These are phyloP conservation scores for Lasioglossum baleicum DNA, from an alignment of 1,140 invertebrate species.

Conservation along the genomic window DNA sequence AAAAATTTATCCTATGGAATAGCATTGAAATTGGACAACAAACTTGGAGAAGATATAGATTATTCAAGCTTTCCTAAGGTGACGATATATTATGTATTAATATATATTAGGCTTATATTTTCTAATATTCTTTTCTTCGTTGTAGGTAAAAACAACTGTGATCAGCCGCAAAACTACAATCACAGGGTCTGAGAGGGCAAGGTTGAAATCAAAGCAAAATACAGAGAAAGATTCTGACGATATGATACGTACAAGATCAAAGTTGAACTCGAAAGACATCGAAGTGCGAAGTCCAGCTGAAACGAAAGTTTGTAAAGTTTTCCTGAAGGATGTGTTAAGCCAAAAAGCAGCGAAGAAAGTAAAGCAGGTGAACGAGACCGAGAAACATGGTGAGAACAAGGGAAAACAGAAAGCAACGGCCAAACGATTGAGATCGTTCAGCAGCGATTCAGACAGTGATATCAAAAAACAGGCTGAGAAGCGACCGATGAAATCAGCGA, in stretches of 20 bases:
- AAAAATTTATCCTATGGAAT: slow-evolving; percentile 64
- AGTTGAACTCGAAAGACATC: too few species aligned
- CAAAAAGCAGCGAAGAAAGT: slow-evolving; percentile 19
- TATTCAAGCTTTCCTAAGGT: slow-evolving; percentile 69
- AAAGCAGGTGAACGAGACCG: slow-evolving; percentile 48
- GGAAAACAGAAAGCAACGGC: slow-evolving; percentile 56
- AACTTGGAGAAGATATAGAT: slow-evolving; percentile 52
- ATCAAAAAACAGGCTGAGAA: not conserved
- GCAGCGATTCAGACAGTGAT: not conserved
- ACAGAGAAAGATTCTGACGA: slow-evolving; percentile 58
- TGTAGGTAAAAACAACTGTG: slow-evolving; percentile 67
- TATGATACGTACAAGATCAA: not conserved
- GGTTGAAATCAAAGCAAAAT: slow-evolving; percentile 49
- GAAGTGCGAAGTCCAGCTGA: not conserved
- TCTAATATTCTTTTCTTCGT: not conserved
- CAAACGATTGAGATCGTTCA: slow-evolving; percentile 14
- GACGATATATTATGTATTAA: slow-evolving; percentile 1
- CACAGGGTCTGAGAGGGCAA: slow-evolving; percentile 52
- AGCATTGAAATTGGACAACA: slow-evolving; percentile 51
- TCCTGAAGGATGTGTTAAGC: slow-evolving; percentile 70
- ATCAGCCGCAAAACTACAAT: slow-evolving; percentile 72
- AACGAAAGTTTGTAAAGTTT: slow-evolving; percentile 71
- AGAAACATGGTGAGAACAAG: slow-evolving; percentile 62
- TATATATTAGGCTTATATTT: not conserved
- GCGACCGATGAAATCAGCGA: not conserved